Conservation (phyloP, 1,140 invertebrate species). For the Orchesella cincta region DNA sequence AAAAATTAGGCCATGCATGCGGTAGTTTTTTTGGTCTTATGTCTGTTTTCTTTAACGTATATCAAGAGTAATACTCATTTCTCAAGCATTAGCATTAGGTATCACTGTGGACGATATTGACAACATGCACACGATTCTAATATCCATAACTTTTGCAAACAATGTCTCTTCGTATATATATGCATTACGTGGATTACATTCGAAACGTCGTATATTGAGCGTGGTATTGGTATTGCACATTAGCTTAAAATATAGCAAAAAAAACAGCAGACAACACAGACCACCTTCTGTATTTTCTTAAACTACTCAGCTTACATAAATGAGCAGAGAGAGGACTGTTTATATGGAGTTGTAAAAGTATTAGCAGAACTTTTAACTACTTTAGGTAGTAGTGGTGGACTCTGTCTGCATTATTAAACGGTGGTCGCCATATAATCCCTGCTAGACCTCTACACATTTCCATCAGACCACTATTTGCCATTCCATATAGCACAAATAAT, state of each 20-base stretch:
- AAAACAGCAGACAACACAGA: background rate
- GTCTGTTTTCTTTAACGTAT: background rate
- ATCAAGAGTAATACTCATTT: background rate
- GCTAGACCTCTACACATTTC: no score
- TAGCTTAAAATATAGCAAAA: background rate
- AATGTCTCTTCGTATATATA: background rate
- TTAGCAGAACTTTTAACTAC: background rate
- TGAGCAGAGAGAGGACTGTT: no score
- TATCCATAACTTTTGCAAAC: background rate
- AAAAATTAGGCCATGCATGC: constrained; percentile 7
- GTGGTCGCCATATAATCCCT: no score
- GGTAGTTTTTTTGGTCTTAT: background rate
- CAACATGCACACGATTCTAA: background rate
- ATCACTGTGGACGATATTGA: background rate
- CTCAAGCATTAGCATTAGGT: background rate
- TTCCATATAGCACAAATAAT: background rate
- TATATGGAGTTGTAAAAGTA: constrained; percentile 10
- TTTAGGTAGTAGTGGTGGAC: background rate
- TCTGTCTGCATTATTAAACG: no score
- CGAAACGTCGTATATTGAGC: background rate
- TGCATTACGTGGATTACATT: background rate
- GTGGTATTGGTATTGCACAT: background rate
- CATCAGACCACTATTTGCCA: background rate
- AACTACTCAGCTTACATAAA: background rate
- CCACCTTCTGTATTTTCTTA: background rate